Base-by-base conservation (phyloP, 1,140 invertebrate species). In the Aphaenogaster ashmeadi region DNA sequence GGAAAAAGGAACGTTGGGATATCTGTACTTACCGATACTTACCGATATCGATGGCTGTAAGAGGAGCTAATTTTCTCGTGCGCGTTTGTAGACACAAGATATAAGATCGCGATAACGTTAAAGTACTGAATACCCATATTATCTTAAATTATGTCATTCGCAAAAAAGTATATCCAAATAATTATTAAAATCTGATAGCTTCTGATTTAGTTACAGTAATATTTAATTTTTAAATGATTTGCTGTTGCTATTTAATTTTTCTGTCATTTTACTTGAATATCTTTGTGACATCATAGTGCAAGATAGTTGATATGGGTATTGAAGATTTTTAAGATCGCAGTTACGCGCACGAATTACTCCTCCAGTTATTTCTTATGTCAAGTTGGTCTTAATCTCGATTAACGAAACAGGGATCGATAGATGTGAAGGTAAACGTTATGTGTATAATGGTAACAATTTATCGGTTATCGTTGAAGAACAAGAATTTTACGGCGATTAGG, bases 1-100 rank as follows among this genome's bases (percentile, higher is more conserved):
- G 21, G 50, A 50, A 86, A n/a, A 86, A 38, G 58, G 8, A 47
- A 83, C 1, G 47, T 86, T 58, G 85, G 69, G 60, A 84, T 78
- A 71, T 89, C 71, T 91, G 92, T 93, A 93, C 92, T 92, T 92
- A 92, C 54, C 27, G 88, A 91, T 81, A 89, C 81, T 92, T 92
- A 92, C n/a, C 69, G 87, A 92, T 87, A 88, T 91, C 47, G 72
- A 91, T 88, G 87, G 83, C 74, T 90, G 90, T 91, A 91, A 88
- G 83, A 74, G 64, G 86, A 89, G 86, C 33, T 54, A 54, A 81
- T 21, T 54, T 21, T 71, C 3, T 21, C 15, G 21, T 33, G 62
- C 78, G 62, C 78, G 50, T 81, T 56, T 81, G n/a, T 27, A 54
- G 13, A 52, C 50, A 64, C 18, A 33, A 50, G 11, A 79, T 80